phyloP scores from a whole-genome alignment of 2,797 vertebrate genomes.

The Catamblyrhynchus diadema region DNA sequence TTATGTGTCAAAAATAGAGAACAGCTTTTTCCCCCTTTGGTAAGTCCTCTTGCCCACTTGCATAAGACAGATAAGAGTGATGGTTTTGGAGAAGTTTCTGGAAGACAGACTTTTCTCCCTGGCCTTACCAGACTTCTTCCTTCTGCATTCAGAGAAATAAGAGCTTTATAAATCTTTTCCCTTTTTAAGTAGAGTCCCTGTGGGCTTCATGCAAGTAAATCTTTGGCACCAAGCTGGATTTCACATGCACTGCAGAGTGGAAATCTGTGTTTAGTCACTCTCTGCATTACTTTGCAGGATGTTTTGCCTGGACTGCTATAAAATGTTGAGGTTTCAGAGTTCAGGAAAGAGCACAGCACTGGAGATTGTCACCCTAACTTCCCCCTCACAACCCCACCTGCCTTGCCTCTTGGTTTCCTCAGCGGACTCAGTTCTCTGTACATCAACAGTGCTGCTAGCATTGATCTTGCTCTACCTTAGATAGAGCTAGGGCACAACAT shows the following conservation, averaged over 20 bases:
- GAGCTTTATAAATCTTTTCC: background rate
- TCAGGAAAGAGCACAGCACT: background rate
- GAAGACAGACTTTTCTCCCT: background rate
- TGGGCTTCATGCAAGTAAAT: background rate
- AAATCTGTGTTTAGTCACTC: slow-evolving; percentile 27
- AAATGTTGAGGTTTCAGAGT: background rate
- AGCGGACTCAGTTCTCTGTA: background rate
- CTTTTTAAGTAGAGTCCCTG: background rate
- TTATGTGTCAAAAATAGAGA: slow-evolving; percentile 7
- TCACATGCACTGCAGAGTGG: background rate
- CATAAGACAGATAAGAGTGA: background rate
- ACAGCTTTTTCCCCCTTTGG: background rate
- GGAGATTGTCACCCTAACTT: background rate
- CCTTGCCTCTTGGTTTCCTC: background rate
- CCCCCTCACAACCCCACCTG: background rate
- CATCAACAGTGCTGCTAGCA: background rate
- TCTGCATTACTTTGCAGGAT: background rate
- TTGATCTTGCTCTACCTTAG: background rate
- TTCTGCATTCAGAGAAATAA: background rate
- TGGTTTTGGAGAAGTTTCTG: background rate
- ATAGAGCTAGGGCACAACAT: background rate
- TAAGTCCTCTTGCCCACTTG: background rate
- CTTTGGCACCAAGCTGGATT: background rate
- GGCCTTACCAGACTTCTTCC: background rate
- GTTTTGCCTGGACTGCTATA: slow-evolving; percentile 1